These are phyloP conservation scores for Ectropis grisescens DNA, from an alignment of 1,140 invertebrate species.

Conservation along the genomic window DNA sequence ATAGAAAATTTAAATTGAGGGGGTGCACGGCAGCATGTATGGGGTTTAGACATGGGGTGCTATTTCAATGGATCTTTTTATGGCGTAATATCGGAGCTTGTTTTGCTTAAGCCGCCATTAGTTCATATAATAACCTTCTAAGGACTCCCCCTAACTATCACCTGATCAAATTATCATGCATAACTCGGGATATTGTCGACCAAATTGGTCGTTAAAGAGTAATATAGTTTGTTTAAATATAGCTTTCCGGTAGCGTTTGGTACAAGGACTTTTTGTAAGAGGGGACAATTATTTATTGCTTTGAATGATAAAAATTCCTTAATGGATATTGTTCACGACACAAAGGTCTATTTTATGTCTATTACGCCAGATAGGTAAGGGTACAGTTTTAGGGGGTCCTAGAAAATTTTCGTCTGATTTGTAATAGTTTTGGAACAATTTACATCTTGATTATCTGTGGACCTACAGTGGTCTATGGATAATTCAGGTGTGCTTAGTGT, in stretches of 20 bases:
- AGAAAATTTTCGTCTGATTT: neutral
- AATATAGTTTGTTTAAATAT: slow-evolving; percentile 55
- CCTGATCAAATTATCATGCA: slow-evolving; percentile 57
- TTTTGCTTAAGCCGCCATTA: slow-evolving; percentile 57
- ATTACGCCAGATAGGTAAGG: slow-evolving; percentile 10
- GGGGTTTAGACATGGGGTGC: slow-evolving; percentile 17
- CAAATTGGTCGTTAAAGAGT: slow-evolving; percentile 44
- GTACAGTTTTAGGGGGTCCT: neutral
- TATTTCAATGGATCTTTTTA: slow-evolving; percentile 44
- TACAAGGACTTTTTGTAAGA: slow-evolving; percentile 23
- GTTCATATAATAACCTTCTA: slow-evolving; percentile 38
- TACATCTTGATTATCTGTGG: too few species aligned
- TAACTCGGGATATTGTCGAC: slow-evolving; percentile 36
- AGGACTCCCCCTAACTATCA: slow-evolving; percentile 15
- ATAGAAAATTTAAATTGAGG: slow-evolving; percentile 43
- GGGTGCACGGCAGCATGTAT: too few species aligned
- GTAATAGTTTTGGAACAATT: too few species aligned
- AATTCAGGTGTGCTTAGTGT: too few species aligned
- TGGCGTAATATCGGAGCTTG: slow-evolving; percentile 41
- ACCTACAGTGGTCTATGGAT: too few species aligned
- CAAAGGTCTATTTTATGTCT: slow-evolving; percentile 20
- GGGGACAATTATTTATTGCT: slow-evolving; percentile 43
- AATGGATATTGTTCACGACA: slow-evolving; percentile 45
- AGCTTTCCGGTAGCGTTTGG: slow-evolving; percentile 26
- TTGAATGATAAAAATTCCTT: slow-evolving; percentile 39